Conservation (phyloP, 2,113 vertebrate species). For the Trochalopteron elliotii region DNA sequence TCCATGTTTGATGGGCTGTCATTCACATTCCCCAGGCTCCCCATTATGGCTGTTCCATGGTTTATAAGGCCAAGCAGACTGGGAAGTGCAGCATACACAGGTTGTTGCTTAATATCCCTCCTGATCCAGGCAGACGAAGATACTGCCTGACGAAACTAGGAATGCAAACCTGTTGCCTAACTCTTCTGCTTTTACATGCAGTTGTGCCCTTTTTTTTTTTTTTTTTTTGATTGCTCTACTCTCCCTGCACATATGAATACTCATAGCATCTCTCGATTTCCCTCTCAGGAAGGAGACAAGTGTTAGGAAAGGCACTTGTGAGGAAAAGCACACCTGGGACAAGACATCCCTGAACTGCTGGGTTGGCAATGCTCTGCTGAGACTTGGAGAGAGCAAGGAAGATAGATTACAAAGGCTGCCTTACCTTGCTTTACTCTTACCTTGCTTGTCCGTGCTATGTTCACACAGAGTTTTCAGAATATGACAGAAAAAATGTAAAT, state of each 20-base stretch:
- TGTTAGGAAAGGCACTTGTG: background rate
- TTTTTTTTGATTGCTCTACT: background rate
- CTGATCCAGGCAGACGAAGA: background rate
- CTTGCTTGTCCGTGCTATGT: background rate
- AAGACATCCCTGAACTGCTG: background rate
- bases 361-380: background rate
- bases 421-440: background rate
- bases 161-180: background rate
- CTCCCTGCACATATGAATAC: background rate
- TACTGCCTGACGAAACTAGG: background rate
- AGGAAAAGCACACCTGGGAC: background rate
- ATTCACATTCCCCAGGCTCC: background rate
- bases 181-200: background rate
- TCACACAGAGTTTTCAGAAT: background rate
- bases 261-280: background rate
- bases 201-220: background rate
- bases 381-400: background rate
- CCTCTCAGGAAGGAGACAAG: background rate
- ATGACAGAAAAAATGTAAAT: conserved; percentile 51
- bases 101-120: background rate
- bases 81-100: background rate
- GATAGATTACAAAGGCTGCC: background rate
- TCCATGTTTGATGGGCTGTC: background rate
- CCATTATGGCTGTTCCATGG: background rate
- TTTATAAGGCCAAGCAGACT: background rate